Evolutionary conservation across 2,888 invertebrate species (phyloP).

Genomic region (Sphaerophoria taeniata): DNA sequence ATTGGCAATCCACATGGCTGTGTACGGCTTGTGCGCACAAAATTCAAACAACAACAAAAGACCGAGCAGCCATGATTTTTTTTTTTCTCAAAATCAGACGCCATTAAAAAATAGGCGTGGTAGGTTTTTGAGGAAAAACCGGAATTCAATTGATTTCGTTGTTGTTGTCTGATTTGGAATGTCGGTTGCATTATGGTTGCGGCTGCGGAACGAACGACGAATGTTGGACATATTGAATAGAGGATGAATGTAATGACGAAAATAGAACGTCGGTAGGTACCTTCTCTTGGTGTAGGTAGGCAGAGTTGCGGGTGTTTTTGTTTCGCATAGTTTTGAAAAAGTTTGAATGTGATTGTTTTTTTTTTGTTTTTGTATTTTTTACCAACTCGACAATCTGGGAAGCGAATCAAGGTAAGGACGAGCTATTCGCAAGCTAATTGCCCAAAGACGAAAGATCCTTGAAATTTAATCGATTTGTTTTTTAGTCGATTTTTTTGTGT

Average conservation of each 20-base stretch:
- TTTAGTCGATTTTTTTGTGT: not conserved
- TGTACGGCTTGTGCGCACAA: constrained; percentile 44
- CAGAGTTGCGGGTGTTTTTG: constrained; percentile 32
- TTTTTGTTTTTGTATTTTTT: constrained; percentile 1
- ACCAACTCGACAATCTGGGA: constrained; percentile 8
- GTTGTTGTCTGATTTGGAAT: constrained; percentile 10
- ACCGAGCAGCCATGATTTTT: constrained; percentile 68
- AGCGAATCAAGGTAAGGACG: constrained; percentile 53
- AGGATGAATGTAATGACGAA: constrained; percentile 50
- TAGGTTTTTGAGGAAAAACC: constrained; percentile 33
- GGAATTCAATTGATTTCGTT: constrained; percentile 40
- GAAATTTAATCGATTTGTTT: not conserved
- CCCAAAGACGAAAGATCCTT: constrained; percentile 25
- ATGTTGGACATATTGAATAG: constrained; percentile 15
- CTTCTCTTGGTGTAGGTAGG: constrained; percentile 36
- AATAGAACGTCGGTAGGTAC: constrained; percentile 61
- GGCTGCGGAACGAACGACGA: constrained; percentile 25
- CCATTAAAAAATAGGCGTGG: constrained; percentile 73
- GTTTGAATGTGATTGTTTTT: constrained; percentile 34
- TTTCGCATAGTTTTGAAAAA: constrained; percentile 40
- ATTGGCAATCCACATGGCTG: constrained; percentile 60
- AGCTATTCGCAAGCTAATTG: constrained; percentile 52
- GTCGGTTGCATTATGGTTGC: constrained; percentile 54
- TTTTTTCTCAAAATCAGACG: constrained; percentile 42
- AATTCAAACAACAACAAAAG: constrained; percentile 25